These are phyloP conservation scores for Chrysocyon brachyurus DNA, from an alignment of 2,797 vertebrate genomes.

Conservation along the genomic window DNA sequence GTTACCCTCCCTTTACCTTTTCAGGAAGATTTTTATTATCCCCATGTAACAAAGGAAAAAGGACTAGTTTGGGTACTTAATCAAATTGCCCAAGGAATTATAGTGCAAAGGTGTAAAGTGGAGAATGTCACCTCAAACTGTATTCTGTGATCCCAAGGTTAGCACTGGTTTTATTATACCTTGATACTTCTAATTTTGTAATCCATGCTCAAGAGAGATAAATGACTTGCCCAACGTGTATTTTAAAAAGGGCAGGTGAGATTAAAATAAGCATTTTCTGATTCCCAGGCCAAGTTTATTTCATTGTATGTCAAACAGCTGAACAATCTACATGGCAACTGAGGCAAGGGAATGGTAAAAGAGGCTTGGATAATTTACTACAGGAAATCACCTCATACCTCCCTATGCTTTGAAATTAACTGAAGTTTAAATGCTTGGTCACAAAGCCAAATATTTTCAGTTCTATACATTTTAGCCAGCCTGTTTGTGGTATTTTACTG, in stretches of 20 bases:
- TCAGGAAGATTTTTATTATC: conserved; percentile 11
- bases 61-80: background rate
- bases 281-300: background rate
- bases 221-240: background rate
- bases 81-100: background rate
- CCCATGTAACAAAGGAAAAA: background rate
- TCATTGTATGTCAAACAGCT: background rate
- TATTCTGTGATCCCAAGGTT: background rate
- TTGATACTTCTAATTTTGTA: conserved; percentile 6
- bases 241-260: background rate
- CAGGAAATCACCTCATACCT: background rate
- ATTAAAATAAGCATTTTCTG: background rate
- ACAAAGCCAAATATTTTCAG: conserved; percentile 59
- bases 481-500: conserved; percentile 36
- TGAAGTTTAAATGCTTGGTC: background rate
- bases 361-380: background rate
- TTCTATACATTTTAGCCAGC: conserved; percentile 5
- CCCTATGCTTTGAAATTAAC: background rate
- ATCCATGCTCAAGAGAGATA: background rate
- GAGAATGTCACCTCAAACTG: background rate
- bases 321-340: background rate
- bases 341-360: background rate
- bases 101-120: background rate
- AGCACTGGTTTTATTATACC: background rate
- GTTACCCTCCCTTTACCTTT: background rate